These are phyloP conservation scores for Azorinus chamasolen DNA, from an alignment of 2,888 invertebrate genomes.

Conservation along the genomic window DNA sequence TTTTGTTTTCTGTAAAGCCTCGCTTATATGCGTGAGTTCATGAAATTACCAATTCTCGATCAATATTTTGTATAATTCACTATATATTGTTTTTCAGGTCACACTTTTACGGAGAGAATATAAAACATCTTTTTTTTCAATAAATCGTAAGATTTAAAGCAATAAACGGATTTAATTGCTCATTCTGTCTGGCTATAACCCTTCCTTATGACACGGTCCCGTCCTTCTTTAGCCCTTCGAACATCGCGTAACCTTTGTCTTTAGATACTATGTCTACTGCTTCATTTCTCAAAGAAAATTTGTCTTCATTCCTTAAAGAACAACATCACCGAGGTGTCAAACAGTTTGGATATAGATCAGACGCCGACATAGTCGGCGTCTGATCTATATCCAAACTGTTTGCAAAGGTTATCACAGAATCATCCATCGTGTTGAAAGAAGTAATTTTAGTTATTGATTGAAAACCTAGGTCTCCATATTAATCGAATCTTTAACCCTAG, in stretches of 20 bases:
- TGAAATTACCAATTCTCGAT: slow-evolving; percentile 34
- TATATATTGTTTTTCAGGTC: slow-evolving; percentile 27
- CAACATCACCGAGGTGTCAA: too few relatives aligned
- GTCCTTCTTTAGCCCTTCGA: slow-evolving; percentile 41
- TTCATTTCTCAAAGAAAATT: too few relatives aligned
- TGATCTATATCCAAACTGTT: too few relatives aligned
- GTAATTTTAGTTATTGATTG: slow-evolving; percentile 22
- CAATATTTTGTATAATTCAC: slow-evolving; percentile 56
- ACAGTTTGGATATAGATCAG: too few relatives aligned
- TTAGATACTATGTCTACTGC: too few relatives aligned
- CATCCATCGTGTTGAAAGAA: too few relatives aligned
- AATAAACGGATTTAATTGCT: slow-evolving; percentile 51
- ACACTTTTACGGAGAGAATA: slow-evolving; percentile 19
- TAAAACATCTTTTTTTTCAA: slow-evolving; percentile 43
- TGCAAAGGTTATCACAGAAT: too few relatives aligned
- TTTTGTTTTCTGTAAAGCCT: slow-evolving; percentile 37
- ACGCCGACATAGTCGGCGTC: too few relatives aligned
- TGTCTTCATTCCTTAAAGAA: too few relatives aligned
- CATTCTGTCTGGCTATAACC: slow-evolving; percentile 16
- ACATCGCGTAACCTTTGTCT: too few relatives aligned
- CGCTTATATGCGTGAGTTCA: slow-evolving; percentile 36
- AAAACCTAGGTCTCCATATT: slow-evolving; percentile 16
- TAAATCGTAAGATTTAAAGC: slow-evolving; percentile 43
- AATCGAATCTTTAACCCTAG: slow-evolving; percentile 36
- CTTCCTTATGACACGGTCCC: slow-evolving; percentile 34